Percentiles rank a stretch among this genome's conserved stretches.
phyloP scores from a whole-genome alignment of 2,113 vertebrate genomes.

The Rattus norvegicus region DNA sequence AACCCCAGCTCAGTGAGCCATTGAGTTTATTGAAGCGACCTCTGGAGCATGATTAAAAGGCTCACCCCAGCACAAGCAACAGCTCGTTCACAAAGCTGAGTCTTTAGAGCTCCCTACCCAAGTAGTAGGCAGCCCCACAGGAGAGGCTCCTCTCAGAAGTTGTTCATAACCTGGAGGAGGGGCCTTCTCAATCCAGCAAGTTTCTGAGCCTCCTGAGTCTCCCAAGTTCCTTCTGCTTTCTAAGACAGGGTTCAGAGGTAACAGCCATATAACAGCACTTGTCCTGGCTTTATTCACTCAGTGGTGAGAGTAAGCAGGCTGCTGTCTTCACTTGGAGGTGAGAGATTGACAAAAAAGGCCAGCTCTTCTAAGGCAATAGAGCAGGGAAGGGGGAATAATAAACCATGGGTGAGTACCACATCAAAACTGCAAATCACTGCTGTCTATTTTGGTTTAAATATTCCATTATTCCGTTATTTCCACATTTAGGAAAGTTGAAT shows the following conservation, averaged over 20 bases:
- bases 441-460: conserved; percentile 7
- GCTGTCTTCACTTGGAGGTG: not conserved
- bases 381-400: not conserved
- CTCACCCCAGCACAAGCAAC: not conserved
- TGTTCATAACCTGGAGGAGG: not conserved
- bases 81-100: not conserved
- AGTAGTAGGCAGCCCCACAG: not conserved
- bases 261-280: not conserved
- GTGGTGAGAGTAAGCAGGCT: not conserved
- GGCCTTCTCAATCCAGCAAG: not conserved
- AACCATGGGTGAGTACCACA: not conserved
- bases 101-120: not conserved
- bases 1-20: not conserved
- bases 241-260: not conserved
- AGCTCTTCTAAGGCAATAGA: not conserved
- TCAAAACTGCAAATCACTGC: not conserved
- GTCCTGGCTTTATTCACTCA: not conserved
- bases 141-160: not conserved
- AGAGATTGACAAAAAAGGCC: not conserved
- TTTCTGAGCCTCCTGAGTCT: not conserved
- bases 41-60: not conserved
- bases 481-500: conserved; percentile 51
- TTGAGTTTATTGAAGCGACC: not conserved
- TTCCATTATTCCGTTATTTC: not conserved
- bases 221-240: not conserved